phyloP scores from a whole-genome alignment of 2,797 vertebrate species.

The Aldrovandia affinis region DNA sequence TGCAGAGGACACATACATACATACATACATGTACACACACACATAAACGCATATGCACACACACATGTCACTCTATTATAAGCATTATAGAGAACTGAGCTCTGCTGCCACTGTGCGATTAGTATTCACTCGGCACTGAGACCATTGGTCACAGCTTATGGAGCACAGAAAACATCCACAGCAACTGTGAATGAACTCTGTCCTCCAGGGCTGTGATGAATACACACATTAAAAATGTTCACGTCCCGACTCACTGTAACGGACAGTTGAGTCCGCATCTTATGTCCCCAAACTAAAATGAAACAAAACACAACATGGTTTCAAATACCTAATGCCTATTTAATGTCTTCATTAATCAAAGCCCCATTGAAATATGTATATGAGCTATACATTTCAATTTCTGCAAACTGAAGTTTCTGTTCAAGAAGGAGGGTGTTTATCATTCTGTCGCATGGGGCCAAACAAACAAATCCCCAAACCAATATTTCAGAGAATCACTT shows the following conservation, averaged over 20 bases:
- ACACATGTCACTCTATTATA: not conserved
- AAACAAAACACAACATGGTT: constrained; percentile 61
- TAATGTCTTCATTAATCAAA: constrained; percentile 71
- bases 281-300: constrained; percentile 11
- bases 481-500: not conserved
- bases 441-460: not conserved
- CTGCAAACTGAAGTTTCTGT: constrained; percentile 53
- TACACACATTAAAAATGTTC: not conserved
- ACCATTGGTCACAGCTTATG: not conserved
- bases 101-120: not conserved
- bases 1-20: constrained; percentile 65
- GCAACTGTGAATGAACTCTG: not conserved
- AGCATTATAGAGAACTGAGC: not conserved
- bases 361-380: constrained; percentile 65
- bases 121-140: not conserved
- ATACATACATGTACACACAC: not conserved
- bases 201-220: not conserved
- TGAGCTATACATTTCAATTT: constrained; percentile 65
- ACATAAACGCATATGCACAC: too few relatives aligned
- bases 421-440: not conserved
- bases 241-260: constrained; percentile 37
- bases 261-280: not conserved
- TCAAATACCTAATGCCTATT: constrained; percentile 58
- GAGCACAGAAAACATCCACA: not conserved
- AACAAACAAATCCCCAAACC: not conserved